These are phyloP conservation scores for Melitaea athalia DNA, from an alignment of 2,888 invertebrate genomes.

Conservation along the genomic window DNA sequence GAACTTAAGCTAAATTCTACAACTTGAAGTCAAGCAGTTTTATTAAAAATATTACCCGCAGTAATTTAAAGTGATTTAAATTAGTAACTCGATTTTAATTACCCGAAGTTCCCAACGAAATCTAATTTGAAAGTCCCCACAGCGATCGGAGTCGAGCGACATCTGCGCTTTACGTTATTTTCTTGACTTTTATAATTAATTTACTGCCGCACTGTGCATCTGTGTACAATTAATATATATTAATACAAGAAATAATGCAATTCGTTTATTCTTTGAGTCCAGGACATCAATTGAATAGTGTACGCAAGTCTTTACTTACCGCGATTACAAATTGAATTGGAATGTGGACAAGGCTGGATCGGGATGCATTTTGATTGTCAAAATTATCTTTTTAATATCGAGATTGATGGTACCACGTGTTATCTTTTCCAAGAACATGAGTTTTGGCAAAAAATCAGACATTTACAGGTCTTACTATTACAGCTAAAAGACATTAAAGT, in stretches of 20 bases:
- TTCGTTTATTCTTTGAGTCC: background rate
- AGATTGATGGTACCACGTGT: too few species aligned
- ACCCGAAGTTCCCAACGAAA: slow-evolving; percentile 35
- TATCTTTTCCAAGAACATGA: too few species aligned
- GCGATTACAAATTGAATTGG: too few species aligned
- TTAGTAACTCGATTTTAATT: slow-evolving; percentile 31
- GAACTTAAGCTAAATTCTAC: background rate
- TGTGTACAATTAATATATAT: background rate
- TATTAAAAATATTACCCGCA: slow-evolving; percentile 16
- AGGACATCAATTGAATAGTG: too few species aligned
- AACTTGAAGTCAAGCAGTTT: background rate
- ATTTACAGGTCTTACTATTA: too few species aligned
- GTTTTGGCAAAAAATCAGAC: too few species aligned
- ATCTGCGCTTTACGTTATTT: slow-evolving; percentile 44
- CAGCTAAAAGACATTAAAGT: too few species aligned
- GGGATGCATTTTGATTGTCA: too few species aligned
- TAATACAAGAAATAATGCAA: background rate
- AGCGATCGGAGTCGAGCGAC: slow-evolving; percentile 39
- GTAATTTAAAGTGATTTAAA: slow-evolving; percentile 23
- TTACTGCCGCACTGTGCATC: background rate
- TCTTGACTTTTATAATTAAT: slow-evolving; percentile 29
- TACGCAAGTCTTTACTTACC: too few species aligned
- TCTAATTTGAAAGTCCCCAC: slow-evolving; percentile 44
- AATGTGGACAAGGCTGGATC: too few species aligned
- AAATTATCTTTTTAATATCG: too few species aligned